Evolutionary conservation across 2,113 vertebrate species (phyloP).

Genomic region (Pyxicephalus adspersus): DNA sequence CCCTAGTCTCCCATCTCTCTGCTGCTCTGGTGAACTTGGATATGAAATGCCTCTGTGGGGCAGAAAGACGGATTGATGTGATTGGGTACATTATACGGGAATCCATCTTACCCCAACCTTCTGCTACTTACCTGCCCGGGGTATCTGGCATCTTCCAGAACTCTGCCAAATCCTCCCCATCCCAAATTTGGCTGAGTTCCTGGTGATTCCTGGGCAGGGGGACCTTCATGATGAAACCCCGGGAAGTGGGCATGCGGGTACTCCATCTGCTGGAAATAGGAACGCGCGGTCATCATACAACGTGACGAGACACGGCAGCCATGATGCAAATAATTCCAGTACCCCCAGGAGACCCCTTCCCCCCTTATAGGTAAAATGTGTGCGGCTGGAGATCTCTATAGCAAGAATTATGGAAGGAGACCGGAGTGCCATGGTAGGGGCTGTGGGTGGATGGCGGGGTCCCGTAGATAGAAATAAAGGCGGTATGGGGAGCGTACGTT

Average conservation of each 20-base stretch:
- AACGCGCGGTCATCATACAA: no score
- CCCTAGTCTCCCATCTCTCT: background rate
- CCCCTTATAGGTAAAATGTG: no score
- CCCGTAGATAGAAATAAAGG: no score
- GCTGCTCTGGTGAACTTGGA: background rate
- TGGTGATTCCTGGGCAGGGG: background rate
- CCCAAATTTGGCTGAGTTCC: background rate
- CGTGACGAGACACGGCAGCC: no score
- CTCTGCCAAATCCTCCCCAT: background rate
- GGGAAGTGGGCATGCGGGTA: background rate
- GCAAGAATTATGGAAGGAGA: no score
- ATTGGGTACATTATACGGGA: background rate
- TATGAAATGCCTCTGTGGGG: background rate
- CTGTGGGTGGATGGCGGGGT: no score
- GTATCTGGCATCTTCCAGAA: background rate
- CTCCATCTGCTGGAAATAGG: constrained; percentile 9
- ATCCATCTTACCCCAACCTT: background rate
- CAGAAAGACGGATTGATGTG: background rate
- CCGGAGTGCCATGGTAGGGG: no score
- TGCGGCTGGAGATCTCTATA: no score
- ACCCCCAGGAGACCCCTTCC: no score
- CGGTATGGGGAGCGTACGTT: no score
- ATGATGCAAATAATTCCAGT: no score
- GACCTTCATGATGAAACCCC: background rate
- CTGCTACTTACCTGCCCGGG: background rate